Evolutionary conservation across 2,888 invertebrate species (phyloP).

Genomic region (Beris morrisii): DNA sequence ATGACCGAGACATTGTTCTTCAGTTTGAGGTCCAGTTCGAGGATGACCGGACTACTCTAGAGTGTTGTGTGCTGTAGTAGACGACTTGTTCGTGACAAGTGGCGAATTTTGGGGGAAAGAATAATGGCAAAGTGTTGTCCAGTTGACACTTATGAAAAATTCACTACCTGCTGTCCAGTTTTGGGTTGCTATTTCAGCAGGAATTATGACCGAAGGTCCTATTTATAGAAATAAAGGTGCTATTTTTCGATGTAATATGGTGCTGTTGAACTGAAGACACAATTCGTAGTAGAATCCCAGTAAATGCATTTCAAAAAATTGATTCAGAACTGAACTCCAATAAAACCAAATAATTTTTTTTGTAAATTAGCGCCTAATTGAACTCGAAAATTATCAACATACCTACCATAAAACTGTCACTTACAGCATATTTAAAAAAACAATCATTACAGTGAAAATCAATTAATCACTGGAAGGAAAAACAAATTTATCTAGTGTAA

Average conservation of each 20-base stretch:
- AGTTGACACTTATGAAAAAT: conserved; percentile 36
- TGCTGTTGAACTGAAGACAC: neutral
- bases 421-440: too few species aligned
- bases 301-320: too few species aligned
- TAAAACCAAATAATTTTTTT: too few species aligned
- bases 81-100: conserved; percentile 34
- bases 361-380: too few species aligned
- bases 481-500: conserved; percentile 40
- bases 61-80: neutral
- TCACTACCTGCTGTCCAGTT: conserved; percentile 15
- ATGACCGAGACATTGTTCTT: conserved; percentile 30
- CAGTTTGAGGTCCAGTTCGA: neutral
- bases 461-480: conserved; percentile 12
- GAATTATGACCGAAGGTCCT: neutral
- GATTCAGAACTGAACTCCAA: too few species aligned
- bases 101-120: conserved; percentile 32
- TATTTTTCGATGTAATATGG: too few species aligned
- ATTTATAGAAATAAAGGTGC: neutral
- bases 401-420: too few species aligned
- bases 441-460: conserved; percentile 11
- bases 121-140: conserved; percentile 39
- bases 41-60: neutral
- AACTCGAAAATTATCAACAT: too few species aligned
- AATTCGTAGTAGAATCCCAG: too few species aligned
- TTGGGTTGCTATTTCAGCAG: neutral